Evolutionary conservation across 2,888 invertebrate genomes (phyloP).

Genomic region (Cremastobaeus sp.): DNA sequence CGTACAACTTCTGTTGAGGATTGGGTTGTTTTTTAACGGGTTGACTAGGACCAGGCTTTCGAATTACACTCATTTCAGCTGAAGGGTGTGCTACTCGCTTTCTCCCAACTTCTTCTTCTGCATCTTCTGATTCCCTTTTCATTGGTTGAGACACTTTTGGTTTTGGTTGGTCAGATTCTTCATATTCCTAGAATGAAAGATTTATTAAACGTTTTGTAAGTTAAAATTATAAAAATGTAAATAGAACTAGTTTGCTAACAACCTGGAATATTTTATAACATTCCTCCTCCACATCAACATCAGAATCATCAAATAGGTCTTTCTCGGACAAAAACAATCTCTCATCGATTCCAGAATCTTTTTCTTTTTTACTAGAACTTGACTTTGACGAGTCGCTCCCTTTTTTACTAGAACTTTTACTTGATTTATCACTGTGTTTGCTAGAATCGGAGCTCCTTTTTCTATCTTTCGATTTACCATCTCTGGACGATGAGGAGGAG

Average conservation of each 20-base stretch:
- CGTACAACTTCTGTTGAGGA: conserved; percentile 74
- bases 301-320: conserved; percentile 79
- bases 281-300: conserved; percentile 87
- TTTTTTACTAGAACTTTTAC: conserved; percentile 65
- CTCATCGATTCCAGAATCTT: conserved; percentile 63
- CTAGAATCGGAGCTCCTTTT: conserved; percentile 52
- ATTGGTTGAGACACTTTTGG: conserved; percentile 62
- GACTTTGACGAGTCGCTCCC: conserved; percentile 65
- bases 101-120: conserved; percentile 78
- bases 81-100: conserved; percentile 86
- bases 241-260: not conserved
- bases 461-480: conserved; percentile 41
- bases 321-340: conserved; percentile 67
- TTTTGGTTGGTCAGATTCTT: conserved; percentile 72
- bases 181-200: conserved; percentile 70
- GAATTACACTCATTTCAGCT: conserved; percentile 66
- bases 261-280: conserved; percentile 93
- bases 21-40: conserved; percentile 66
- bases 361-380: conserved; percentile 65
- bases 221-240: not conserved
- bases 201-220: not conserved
- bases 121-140: conserved; percentile 66
- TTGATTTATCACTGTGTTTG: conserved; percentile 58
- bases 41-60: conserved; percentile 67
- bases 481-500: conserved; percentile 33